Conservation (phyloP, 2,797 vertebrate species). For the Serranus cabrilla region DNA sequence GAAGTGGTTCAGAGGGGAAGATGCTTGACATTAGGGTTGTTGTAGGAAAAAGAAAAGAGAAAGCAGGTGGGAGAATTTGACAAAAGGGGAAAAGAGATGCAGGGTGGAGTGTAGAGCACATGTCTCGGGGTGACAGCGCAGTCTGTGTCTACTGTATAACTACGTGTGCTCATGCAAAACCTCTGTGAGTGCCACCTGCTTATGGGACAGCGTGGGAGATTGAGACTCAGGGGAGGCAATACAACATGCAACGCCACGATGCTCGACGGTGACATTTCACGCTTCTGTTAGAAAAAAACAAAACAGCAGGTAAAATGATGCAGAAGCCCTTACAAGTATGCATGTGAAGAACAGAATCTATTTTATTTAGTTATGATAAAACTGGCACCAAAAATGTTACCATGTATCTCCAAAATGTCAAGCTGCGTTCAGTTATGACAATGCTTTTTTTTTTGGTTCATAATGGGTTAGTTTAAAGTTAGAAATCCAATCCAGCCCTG, state of each 20-base stretch:
- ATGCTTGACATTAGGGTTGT: slow-evolving; percentile 21
- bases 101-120: neutral
- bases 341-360: neutral
- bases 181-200: slow-evolving; percentile 1
- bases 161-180: slow-evolving; percentile 11
- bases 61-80: slow-evolving; percentile 4
- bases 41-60: slow-evolving; percentile 15
- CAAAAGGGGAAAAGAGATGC: neutral
- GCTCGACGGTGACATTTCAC: slow-evolving; percentile 15
- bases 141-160: neutral
- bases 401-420: neutral
- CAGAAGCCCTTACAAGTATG: neutral
- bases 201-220: neutral
- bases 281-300: slow-evolving; percentile 9
- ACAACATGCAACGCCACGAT: neutral
- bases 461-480: neutral
- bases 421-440: neutral
- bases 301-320: neutral
- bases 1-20: slow-evolving; percentile 30
- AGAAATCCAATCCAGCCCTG: neutral
- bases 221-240: slow-evolving; percentile 2
- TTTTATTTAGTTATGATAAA: neutral
- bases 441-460: neutral
- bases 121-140: neutral
- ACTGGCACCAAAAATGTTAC: neutral